Evolutionary conservation across 1,140 invertebrate genomes (phyloP).

Genomic region (Tetramorium alpestre): DNA sequence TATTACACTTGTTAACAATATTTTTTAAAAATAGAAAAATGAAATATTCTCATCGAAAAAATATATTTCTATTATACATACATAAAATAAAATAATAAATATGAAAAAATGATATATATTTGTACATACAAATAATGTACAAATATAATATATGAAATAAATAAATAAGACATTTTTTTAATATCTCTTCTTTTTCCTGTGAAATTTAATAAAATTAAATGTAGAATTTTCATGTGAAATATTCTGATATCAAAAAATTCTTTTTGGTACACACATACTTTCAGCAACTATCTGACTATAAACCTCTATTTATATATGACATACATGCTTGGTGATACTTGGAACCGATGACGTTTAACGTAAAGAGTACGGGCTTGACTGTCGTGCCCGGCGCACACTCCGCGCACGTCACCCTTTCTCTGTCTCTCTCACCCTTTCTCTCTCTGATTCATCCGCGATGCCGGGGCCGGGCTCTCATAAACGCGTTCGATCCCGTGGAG

Average conservation of each 20-base stretch:
- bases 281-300: not conserved
- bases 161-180: not conserved
- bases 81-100: too few species aligned
- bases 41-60: not conserved
- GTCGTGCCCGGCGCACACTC: constrained; percentile 4
- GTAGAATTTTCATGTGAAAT: too few species aligned
- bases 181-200: not conserved
- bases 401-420: constrained; percentile 34
- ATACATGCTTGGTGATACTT: not conserved
- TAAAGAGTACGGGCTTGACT: constrained; percentile 22
- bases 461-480: constrained; percentile 62
- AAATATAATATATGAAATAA: not conserved
- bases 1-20: not conserved
- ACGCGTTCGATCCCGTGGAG: constrained; percentile 71
- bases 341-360: not conserved
- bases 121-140: too few species aligned
- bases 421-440: not conserved
- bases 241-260: not conserved
- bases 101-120: too few species aligned
- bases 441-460: constrained; percentile 68
- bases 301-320: not conserved
- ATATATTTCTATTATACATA: not conserved
- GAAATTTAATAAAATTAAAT: not conserved
- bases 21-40: not conserved
- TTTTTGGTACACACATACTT: not conserved